These are phyloP conservation scores for Syrphus vitripennis DNA, from an alignment of 2,888 invertebrate genomes.

Conservation along the genomic window DNA sequence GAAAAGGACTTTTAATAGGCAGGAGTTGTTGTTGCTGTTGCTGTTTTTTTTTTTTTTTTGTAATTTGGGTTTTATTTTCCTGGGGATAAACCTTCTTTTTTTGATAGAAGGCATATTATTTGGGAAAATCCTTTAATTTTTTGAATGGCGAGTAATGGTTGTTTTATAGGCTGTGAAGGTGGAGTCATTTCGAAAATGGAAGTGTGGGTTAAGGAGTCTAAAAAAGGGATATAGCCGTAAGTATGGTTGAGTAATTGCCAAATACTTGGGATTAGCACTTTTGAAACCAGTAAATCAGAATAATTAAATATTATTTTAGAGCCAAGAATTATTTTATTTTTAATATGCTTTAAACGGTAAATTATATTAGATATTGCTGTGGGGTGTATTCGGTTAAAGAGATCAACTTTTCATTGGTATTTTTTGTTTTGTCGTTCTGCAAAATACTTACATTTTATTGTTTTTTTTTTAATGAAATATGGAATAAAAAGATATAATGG, in stretches of 20 bases:
- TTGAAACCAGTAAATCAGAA: not conserved
- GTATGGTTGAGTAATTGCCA: conserved; percentile 13
- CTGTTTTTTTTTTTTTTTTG: conserved; percentile 5
- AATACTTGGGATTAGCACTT: conserved; percentile 33
- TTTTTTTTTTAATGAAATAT: not conserved
- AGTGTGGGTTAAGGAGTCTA: not conserved
- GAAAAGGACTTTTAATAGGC: conserved; percentile 32
- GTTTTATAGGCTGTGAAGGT: conserved; percentile 13
- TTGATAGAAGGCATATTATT: conserved; percentile 6
- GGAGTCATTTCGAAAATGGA: not conserved
- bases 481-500: too few species aligned
- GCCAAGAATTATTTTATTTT: not conserved
- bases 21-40: too few species aligned
- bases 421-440: too few species aligned
- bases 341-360: not conserved
- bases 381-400: not conserved
- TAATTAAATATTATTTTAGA: conserved; percentile 3
- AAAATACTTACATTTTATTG: not conserved
- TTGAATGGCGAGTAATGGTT: not conserved
- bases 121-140: conserved; percentile 24
- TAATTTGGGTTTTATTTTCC: conserved; percentile 6
- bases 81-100: conserved; percentile 37
- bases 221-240: not conserved
- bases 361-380: not conserved
- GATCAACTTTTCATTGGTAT: not conserved